Percentiles rank a stretch among this genome's conserved stretches.
Evolutionary conservation across 2,113 vertebrate genomes (phyloP).

Genomic region (Prunella himalayana): DNA sequence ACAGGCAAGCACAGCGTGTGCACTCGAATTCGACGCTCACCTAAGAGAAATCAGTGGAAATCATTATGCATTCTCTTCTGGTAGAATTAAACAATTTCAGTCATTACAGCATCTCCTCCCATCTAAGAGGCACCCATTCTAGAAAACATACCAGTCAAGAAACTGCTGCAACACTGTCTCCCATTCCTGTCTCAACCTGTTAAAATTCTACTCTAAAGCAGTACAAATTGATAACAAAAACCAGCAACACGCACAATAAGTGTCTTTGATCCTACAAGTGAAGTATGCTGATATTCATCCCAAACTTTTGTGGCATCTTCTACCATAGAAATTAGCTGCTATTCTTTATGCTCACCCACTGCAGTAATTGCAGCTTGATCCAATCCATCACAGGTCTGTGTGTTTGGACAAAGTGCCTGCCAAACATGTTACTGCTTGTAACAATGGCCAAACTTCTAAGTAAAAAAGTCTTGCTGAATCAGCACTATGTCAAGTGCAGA

Average conservation of each 20-base stretch:
- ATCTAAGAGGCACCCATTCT: not conserved
- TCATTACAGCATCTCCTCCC: not conserved
- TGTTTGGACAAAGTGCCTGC: not conserved
- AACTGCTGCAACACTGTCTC: not conserved
- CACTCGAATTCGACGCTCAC: constrained; percentile 92
- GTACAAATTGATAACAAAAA: not conserved
- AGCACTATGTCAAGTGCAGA: not conserved
- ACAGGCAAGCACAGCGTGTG: constrained; percentile 95
- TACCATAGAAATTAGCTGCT: not conserved
- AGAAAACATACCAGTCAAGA: not conserved
- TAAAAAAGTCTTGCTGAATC: not conserved
- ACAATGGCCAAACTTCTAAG: not conserved
- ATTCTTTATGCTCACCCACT: not conserved
- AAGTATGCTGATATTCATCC: not conserved
- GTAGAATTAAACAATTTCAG: not conserved
- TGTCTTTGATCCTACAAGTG: not conserved
- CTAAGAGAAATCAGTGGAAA: constrained; percentile 57
- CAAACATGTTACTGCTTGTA: not conserved
- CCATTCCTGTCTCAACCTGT: not conserved
- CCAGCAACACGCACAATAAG: not conserved
- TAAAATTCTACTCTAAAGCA: not conserved
- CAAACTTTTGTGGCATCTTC: not conserved
- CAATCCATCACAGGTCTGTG: not conserved
- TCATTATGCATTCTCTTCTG: not conserved
- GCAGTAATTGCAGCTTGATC: not conserved